Percentiles rank a stretch among this genome's conserved stretches.
Conservation (phyloP, 2,797 vertebrate species). For the Pipistrellus nathusii region DNA sequence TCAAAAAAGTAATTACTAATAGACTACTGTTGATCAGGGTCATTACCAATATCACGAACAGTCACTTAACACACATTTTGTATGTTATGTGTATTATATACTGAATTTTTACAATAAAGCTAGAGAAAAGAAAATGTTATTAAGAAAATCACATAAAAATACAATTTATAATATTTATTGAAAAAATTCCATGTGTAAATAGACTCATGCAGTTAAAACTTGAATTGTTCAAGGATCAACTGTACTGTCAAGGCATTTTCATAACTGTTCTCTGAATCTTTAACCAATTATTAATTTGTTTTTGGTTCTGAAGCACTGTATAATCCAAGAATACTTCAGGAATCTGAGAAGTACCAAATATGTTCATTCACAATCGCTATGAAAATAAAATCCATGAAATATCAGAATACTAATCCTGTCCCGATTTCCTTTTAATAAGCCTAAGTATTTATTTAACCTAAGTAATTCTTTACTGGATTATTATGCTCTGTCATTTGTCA, state of each 20-base stretch:
- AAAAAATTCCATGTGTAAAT: not conserved
- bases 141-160: not conserved
- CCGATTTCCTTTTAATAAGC: not conserved
- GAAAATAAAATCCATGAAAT: not conserved
- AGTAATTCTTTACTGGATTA: not conserved
- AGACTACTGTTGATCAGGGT: not conserved
- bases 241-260: not conserved
- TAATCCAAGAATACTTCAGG: not conserved
- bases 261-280: not conserved
- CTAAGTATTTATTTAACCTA: not conserved
- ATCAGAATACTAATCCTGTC: not conserved
- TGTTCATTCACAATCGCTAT: not conserved
- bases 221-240: not conserved
- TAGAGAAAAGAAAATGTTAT: not conserved
- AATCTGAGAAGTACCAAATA: not conserved
- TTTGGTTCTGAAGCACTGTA: not conserved
- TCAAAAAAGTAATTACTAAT: not conserved
- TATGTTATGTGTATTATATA: not conserved
- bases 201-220: not conserved
- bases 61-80: not conserved
- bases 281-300: not conserved
- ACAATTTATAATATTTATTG: not conserved
- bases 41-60: no score
- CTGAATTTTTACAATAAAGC: not conserved
- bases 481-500: not conserved